phyloP scores from a whole-genome alignment of 2,113 vertebrate genomes.

The Pterocles burchelli region DNA sequence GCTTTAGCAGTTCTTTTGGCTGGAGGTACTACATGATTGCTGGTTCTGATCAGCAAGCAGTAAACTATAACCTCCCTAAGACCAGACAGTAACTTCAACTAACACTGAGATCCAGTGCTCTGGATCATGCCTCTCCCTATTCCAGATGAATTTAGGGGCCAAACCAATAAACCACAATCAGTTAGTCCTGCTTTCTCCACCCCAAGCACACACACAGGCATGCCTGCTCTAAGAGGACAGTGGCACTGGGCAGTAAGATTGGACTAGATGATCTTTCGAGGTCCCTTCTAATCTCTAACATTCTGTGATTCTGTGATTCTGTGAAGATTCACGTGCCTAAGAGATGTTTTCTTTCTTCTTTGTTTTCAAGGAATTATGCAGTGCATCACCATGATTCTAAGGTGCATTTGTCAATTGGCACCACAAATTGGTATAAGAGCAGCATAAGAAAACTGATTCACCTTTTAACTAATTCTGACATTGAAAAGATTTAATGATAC shows the following conservation, averaged over 20 bases:
- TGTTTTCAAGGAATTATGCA: not conserved
- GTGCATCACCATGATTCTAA: not conserved
- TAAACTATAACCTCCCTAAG: not conserved
- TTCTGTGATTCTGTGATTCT: no score
- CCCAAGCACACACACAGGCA: not conserved
- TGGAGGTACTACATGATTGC: not conserved
- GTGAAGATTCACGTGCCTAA: not conserved
- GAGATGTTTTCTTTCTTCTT: not conserved
- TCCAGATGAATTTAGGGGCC: not conserved
- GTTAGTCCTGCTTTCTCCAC: not conserved
- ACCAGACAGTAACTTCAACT: not conserved
- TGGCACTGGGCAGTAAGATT: not conserved
- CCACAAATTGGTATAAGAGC: not conserved
- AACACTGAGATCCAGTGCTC: not conserved
- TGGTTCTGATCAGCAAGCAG: not conserved
- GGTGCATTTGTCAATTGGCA: not conserved
- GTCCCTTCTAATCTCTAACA: no score
- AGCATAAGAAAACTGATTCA: not conserved
- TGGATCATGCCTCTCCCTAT: not conserved
- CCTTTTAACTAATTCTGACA: not conserved
- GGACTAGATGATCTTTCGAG: no score
- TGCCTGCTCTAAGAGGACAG: not conserved
- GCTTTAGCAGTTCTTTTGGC: not conserved
- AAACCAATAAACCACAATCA: fast-evolving
- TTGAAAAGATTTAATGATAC: not conserved